Base-by-base conservation (phyloP, 2,888 invertebrate genomes). In the Pherbina coryleti region DNA sequence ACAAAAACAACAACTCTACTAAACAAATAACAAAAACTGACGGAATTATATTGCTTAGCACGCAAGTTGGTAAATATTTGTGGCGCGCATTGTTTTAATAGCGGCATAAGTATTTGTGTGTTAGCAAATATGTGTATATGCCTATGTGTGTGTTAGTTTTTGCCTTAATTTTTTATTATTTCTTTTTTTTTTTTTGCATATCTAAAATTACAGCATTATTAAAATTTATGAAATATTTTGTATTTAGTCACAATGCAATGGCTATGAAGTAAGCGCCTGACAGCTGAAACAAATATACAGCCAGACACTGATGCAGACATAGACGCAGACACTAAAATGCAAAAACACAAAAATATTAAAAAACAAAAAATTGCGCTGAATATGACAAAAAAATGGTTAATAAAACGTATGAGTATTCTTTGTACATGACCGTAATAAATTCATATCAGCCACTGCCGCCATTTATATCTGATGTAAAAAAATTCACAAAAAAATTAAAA, bases 1-100 rank as follows among this genome's bases (percentile, higher is more conserved):
- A 34, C 31, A 53, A 53, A 31, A 31, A 22, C 25, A 31, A 17
- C 22, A 64, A 17, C 14, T n/a, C 37, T 37, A 5, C 60, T 60
- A 25, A 60, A 28, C 28, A 60, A 51, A 49, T 22, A 28, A 25
- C 69, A 31, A 31, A 17, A 55, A 55, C n/a, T n/a, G 71, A 14
- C n/a, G 22, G 17, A n/a, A 62, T 73, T 49, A 55, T 25, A 37
- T n/a, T 11, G 60, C 49, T 60, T 44, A 49, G 49, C 75, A 69
- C 69, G 69, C 75, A 60, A 69, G 55, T 57, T 25, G 31, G 67
- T 57, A 75, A 75, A 75, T 75, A 75, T 75, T 75, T 75, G 66
- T 19, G 34, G 31, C 64, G 64, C 53, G 28, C 51, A 75, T 31
- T 25, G 44, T 74, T 60, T 57, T 62, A 49, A 74, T 25, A 44